These are phyloP conservation scores for Listronotus oregonensis DNA, from an alignment of 1,140 invertebrate genomes.

Conservation along the genomic window DNA sequence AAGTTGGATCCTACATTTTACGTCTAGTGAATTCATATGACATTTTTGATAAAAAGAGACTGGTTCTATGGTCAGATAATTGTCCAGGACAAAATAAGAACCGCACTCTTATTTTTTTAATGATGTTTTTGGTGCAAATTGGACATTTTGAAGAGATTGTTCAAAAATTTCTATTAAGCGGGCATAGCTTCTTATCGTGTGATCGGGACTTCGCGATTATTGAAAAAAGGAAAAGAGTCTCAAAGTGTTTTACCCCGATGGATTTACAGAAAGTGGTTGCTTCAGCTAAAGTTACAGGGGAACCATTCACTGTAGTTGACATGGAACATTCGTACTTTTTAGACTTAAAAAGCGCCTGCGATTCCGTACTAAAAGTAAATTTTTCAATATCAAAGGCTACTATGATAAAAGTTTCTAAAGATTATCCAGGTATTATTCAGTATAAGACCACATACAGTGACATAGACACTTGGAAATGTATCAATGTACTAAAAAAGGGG, in stretches of 20 bases:
- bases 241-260: conserved; percentile 5
- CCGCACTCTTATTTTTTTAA: conserved; percentile 3
- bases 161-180: conserved; percentile 13
- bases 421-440: too few species aligned
- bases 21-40: neutral
- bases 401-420: too few species aligned
- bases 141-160: conserved; percentile 5
- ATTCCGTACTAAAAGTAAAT: too few species aligned
- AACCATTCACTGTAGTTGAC: too few species aligned
- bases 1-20: conserved; percentile 24
- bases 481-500: too few species aligned
- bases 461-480: too few species aligned
- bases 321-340: too few species aligned
- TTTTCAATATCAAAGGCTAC: too few species aligned
- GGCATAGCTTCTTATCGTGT: conserved; percentile 8
- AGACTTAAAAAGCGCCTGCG: too few species aligned
- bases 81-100: conserved; percentile 14
- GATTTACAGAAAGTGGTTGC: conserved; percentile 1
- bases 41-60: neutral
- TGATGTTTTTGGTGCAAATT: conserved; percentile 9
- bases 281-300: too few species aligned
- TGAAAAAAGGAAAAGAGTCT: conserved; percentile 10
- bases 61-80: conserved; percentile 12
- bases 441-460: too few species aligned
- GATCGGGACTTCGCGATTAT: conserved; percentile 11